Base-by-base conservation (phyloP, 1,140 invertebrate genomes). In the Sycophila sp. region DNA sequence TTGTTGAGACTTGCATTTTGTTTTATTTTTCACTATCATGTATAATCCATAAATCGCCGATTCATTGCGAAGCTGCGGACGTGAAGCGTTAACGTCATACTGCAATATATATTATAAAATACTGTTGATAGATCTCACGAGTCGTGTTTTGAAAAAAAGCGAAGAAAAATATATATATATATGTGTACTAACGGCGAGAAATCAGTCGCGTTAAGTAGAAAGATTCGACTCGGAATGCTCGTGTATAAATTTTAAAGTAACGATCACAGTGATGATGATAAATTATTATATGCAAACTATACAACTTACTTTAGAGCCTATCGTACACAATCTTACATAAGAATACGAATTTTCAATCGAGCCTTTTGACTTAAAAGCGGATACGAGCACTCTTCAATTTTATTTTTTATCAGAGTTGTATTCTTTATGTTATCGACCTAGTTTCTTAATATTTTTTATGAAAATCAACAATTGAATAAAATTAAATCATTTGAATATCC, bases 71-170 rank as follows among this genome's bases (percentile, higher is more conserved):
- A 42, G 1, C 28, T 60, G 28, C 34, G n/a, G 24, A 38, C 32
- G 56, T 40, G 24, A 69, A 38, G 59, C 55, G 32, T 69, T 60
- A 53, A 69, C 42, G 22, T 60, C 42, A 13, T 28, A 40, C 15
- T 51, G 67, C 67, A 60, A 45, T 62, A 69, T 19, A 28, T 51
- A 45, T 36, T 34, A 56, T 69, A 62, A 62, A 42, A 32, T 62
- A 69, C 26, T 69, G 45, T 69, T 69, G 8, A 51, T 62, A 69
- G 36, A 32, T 62, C 26, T 62, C 40, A 38, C 17, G n/a, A 36
- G 26, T 58, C 36, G 13, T 34, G 45, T 60, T 47, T 56, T 38
- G 15, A 53, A 17, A 36, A 30, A 34, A 1, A 19, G 24, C 32
- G 17, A 45, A 15, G 55, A 24, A 55, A 17, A 11, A 34, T 36